Conservation (phyloP, 2,797 vertebrate species). For the Pampus argenteus region DNA sequence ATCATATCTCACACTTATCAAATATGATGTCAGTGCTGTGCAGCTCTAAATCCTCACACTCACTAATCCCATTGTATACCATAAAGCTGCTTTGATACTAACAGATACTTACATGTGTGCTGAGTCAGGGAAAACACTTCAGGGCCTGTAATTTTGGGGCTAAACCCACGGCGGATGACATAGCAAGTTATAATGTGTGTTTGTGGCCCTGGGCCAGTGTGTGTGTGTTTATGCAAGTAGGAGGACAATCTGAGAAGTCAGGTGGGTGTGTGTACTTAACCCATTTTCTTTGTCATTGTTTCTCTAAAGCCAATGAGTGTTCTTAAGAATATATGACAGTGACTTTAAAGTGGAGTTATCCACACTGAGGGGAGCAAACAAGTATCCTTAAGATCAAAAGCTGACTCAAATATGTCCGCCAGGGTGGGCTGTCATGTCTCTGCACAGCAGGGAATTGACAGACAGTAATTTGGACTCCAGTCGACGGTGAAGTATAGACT, state of each 20-base stretch:
- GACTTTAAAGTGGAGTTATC: slow-evolving; percentile 39
- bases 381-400: slow-evolving; percentile 50
- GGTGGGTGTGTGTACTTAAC: slow-evolving; percentile 53
- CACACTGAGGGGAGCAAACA: slow-evolving; percentile 38
- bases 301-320: slow-evolving; percentile 27
- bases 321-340: slow-evolving; percentile 23
- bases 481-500: slow-evolving; percentile 55
- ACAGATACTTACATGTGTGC: slow-evolving; percentile 78
- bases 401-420: too few species aligned
- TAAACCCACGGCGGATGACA: slow-evolving; percentile 78
- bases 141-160: slow-evolving; percentile 74
- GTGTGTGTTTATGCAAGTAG: slow-evolving; percentile 41
- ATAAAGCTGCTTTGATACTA: slow-evolving; percentile 77
- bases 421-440: too few species aligned
- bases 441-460: too few species aligned
- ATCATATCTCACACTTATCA: slow-evolving; percentile 65
- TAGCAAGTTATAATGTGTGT: slow-evolving; percentile 77
- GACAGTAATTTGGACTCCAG: slow-evolving; percentile 67
- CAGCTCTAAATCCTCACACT: slow-evolving; percentile 68
- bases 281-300: slow-evolving; percentile 52
- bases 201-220: slow-evolving; percentile 67
- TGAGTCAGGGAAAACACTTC: slow-evolving; percentile 77
- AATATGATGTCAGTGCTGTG: slow-evolving; percentile 57
- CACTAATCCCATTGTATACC: slow-evolving; percentile 76
- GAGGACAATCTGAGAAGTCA: slow-evolving; percentile 65